Percentiles rank a stretch among this genome's conserved stretches.
Conservation (phyloP, 2,797 vertebrate genomes). For the Sylvilagus floridanus region DNA sequence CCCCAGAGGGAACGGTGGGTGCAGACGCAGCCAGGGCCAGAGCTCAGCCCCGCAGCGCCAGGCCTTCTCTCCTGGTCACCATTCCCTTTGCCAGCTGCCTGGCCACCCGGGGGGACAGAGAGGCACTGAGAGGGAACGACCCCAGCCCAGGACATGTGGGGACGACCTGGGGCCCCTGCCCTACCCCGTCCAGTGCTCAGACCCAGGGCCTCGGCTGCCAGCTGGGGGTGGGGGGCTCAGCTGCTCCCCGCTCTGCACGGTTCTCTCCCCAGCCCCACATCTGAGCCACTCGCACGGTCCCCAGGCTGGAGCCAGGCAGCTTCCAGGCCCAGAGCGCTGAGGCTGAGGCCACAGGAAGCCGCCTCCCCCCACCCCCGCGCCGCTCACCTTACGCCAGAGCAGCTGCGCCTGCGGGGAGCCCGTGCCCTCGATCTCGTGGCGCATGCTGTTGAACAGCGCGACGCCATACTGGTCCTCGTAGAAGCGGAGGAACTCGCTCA, state of each 20-base stretch:
- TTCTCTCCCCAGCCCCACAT: too few relatives aligned
- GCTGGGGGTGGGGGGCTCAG: neutral
- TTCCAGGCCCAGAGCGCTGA: neutral
- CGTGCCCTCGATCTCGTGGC: constrained; percentile 95
- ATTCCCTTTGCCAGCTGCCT: neutral
- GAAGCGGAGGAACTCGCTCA: constrained; percentile 91
- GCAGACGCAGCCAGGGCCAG: neutral
- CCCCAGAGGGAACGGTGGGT: neutral
- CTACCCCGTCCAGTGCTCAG: neutral
- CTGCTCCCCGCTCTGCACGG: too few relatives aligned
- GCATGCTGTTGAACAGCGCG: constrained; percentile 95
- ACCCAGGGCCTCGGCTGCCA: neutral
- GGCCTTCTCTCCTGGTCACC: neutral
- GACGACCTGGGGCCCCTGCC: neutral
- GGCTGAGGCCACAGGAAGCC: neutral
- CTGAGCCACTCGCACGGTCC: neutral
- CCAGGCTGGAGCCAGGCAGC: neutral
- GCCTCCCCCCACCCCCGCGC: rapidly evolving
- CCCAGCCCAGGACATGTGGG: too few relatives aligned
- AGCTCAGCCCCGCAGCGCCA: neutral
- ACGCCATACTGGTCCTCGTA: constrained; percentile 95
- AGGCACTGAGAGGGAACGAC: neutral
- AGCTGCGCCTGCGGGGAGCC: constrained; percentile 93
- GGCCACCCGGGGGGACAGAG: neutral
- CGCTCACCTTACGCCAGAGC: constrained; percentile 95